Evolutionary conservation across 1,140 invertebrate genomes (phyloP), one percentile per base, ranked within the genome.

Genomic region (Himalopsyche phryganea): DNA sequence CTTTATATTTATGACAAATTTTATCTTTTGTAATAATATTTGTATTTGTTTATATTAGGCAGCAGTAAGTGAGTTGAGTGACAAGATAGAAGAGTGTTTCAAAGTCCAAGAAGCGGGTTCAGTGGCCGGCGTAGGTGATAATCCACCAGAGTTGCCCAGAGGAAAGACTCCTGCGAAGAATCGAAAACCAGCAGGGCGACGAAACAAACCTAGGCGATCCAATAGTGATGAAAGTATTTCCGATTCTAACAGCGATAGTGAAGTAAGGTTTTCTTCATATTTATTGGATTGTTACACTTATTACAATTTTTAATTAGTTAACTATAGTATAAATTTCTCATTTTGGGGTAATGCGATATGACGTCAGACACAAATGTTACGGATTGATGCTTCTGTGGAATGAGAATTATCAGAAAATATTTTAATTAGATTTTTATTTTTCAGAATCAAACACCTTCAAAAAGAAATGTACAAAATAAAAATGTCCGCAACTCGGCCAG

Each of bases 1-100:
- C n/a, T n/a, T n/a, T n/a, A n/a, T n/a, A n/a, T n/a, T n/a, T n/a
- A n/a, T n/a, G n/a, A n/a, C n/a, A n/a, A n/a, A n/a, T n/a, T n/a
- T n/a, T n/a, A n/a, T n/a, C n/a, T n/a, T n/a, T n/a, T n/a, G n/a
- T n/a, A n/a, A n/a, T n/a, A n/a, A n/a, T n/a, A n/a, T n/a, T n/a
- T n/a, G n/a, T n/a, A n/a, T n/a, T n/a, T n/a, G n/a, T n/a, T n/a
- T n/a, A n/a, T n/a, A n/a, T n/a, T 63, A 77, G 75, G 62, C 65
- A 19, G 50, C 73, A 47, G 72, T 78, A 7, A 70, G 67, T 15
- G 76, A 78, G 49, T 58, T 78, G 40, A 69, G 71, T 5, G 76
- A 77, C 35, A 78, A 76, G 56, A 77, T 78, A 49, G 75, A 78
- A 49, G 75, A 78, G 50, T 76, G 72, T 47, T 78, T 78, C 53